phyloP scores from a whole-genome alignment of 2,797 vertebrate species.

The Hemibagrus guttatus region DNA sequence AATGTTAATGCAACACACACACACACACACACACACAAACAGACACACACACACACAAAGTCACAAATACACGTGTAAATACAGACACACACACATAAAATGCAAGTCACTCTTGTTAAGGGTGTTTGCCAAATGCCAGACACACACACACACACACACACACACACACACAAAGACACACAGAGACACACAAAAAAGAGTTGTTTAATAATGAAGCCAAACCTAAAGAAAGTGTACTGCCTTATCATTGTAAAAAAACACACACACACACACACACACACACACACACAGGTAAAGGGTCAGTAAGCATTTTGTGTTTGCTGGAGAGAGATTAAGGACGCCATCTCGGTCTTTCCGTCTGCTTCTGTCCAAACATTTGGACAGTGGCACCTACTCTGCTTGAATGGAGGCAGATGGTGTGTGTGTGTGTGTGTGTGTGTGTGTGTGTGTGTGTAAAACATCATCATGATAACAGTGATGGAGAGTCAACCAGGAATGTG shows the following conservation, averaged over 20 bases:
- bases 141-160: no score
- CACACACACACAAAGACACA: no score
- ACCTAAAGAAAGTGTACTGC: no score
- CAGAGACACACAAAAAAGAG: no score
- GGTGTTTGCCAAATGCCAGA: no score
- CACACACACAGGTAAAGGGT: constrained; percentile 42
- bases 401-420: constrained; percentile 36
- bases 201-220: no score
- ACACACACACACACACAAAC: no score
- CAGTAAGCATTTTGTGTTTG: constrained; percentile 42
- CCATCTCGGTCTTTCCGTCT: constrained; percentile 46
- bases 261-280: background rate
- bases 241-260: background rate
- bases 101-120: no score
- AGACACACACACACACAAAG: no score
- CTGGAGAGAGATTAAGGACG: constrained; percentile 38
- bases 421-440: constrained; percentile 22
- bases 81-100: no score
- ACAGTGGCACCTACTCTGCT: constrained; percentile 48
- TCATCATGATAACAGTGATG: constrained; percentile 56
- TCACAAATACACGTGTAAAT: no score
- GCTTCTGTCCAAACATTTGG: constrained; percentile 59
- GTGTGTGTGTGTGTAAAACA: constrained; percentile 31
- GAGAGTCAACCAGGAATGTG: constrained; percentile 33
- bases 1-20: no score